Base-by-base conservation (phyloP, 1,140 invertebrate species). In the Galleria mellonella region DNA sequence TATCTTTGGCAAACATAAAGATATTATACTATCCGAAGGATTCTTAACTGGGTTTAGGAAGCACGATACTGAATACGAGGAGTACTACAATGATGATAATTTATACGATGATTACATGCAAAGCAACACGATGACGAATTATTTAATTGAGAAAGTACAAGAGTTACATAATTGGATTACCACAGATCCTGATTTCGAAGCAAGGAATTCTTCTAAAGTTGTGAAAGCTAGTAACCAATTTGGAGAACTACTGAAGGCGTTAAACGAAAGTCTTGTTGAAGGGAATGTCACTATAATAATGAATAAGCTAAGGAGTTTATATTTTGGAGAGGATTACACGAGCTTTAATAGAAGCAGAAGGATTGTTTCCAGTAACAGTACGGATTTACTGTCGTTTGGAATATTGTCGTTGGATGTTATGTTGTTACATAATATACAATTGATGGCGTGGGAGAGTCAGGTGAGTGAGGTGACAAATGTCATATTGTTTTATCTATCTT, bases 391-490 rank as follows among this genome's bases (percentile, higher is more conserved):
- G 0, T 89, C 89, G 0, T 89, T 90, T 47, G 89, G 88, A 0
- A 85, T 90, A 14, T 57, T 90, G 44, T 88, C 88, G 0, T 71
- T 90, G 46, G 89, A 90, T 59, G 81, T 90, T 0, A 87, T 90
- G 66, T 55, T 90, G 14, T 51, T 90, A 4, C 89, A 89, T 58
- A 90, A 90, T 61, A 88, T 90, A 29, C 89, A 90, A 54, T 62
- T 86, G 8, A 87, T 89, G 71, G 87, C 87, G 0, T 87, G 87
- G 81, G 86, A 88, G 52, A 87, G 83, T 58, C 82, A 87, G 68
- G 86, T 87, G 48, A 43, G 32, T 10, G 1, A 31, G 17, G 4
- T 13, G 30, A 9, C 28, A 9, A 9, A 29, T 28, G n/a, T 40
- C 10, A 29, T 1, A 9, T 10, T n/a, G 27, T 29, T 12, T 10